These are phyloP conservation scores for Amphiprion ocellaris DNA, from an alignment of 2,113 vertebrate genomes.

Conservation along the genomic window DNA sequence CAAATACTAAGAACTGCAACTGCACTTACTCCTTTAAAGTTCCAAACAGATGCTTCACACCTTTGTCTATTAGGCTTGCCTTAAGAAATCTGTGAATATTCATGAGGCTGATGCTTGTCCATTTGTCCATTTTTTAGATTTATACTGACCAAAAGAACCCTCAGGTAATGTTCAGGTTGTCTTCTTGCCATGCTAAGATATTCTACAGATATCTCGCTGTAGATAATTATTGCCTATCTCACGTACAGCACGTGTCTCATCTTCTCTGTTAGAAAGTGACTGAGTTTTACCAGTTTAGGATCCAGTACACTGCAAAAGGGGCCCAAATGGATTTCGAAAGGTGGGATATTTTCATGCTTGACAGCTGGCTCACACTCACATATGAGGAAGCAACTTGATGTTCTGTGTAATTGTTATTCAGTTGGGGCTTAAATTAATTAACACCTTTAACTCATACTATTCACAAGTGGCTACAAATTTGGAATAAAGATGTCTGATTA, in stretches of 20 bases:
- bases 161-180: constrained; percentile 81
- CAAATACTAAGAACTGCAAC: neutral
- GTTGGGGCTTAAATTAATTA: neutral
- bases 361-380: neutral
- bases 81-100: constrained; percentile 1
- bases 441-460: neutral
- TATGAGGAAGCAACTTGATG: neutral
- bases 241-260: neutral
- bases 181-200: neutral
- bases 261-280: constrained; percentile 89
- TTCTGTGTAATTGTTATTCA: neutral
- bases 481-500: neutral
- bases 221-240: neutral
- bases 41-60: neutral
- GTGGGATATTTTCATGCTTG: constrained; percentile 52
- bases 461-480: too few species aligned
- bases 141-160: constrained; percentile 90
- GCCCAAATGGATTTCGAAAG: constrained; percentile 91
- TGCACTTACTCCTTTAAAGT: neutral
- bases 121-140: constrained; percentile 81
- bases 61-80: neutral
- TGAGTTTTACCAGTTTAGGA: constrained; percentile 96
- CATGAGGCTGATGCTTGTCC: neutral
- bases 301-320: constrained; percentile 90
- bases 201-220: neutral